These are phyloP conservation scores for Scelioninae gen. 1 DNA, from an alignment of 2,888 invertebrate species.

Conservation along the genomic window DNA sequence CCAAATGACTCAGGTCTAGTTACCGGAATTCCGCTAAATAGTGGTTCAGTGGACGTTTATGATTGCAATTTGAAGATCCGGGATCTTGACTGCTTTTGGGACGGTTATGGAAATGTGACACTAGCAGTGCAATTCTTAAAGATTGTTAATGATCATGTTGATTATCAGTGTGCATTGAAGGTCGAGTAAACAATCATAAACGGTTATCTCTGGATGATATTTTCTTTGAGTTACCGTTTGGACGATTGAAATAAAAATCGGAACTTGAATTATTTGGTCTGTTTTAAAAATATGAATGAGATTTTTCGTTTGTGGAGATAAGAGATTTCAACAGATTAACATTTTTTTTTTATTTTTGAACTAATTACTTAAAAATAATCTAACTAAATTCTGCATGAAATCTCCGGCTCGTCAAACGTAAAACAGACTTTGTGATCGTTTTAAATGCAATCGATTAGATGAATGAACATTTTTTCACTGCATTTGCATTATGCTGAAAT, in stretches of 20 bases:
- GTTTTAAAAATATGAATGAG: not conserved
- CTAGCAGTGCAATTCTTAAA: conserved; percentile 43
- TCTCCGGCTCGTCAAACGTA: not conserved
- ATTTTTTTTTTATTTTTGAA: not conserved
- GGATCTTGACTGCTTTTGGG: not conserved
- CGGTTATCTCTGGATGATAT: conserved; percentile 24
- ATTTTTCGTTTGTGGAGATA: not conserved
- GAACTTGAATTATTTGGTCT: not conserved
- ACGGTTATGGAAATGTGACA: not conserved
- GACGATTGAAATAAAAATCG: not conserved
- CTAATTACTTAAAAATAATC: not conserved
- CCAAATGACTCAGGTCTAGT: not conserved
- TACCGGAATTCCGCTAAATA: not conserved
- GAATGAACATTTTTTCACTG: not conserved
- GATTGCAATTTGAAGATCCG: not conserved
- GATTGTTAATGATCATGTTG: conserved; percentile 30
- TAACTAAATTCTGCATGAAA: not conserved
- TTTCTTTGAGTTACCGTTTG: conserved; percentile 14
- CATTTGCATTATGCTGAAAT: not conserved
- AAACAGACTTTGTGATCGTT: not conserved
- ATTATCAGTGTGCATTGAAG: conserved; percentile 33
- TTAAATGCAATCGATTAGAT: not conserved
- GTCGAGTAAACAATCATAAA: conserved; percentile 32
- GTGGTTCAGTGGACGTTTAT: conserved; percentile 18
- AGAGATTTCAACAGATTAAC: not conserved